Evolutionary conservation across 2,113 vertebrate genomes (phyloP).

Genomic region (Onychorhynchus coronatus): DNA sequence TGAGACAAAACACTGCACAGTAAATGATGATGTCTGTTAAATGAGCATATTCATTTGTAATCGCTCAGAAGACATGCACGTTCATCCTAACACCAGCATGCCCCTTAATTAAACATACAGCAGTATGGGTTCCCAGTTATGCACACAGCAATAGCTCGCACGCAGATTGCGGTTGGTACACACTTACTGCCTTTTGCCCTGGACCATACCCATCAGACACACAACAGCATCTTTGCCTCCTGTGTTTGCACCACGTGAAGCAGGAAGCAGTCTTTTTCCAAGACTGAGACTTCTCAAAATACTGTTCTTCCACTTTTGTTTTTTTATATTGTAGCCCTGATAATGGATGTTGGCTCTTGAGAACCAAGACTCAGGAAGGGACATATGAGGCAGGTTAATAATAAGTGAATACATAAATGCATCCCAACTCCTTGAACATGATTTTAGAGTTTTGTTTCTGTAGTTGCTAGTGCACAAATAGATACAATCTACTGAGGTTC

Average conservation of each 20-base stretch:
- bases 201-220: background rate
- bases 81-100: background rate
- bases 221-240: background rate
- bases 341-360: background rate
- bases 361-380: background rate
- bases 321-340: background rate
- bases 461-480: background rate
- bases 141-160: background rate
- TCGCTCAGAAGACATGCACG: background rate
- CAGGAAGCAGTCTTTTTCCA: background rate
- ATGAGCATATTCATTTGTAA: background rate
- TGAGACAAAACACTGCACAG: background rate
- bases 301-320: background rate
- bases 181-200: background rate
- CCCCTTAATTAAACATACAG: background rate
- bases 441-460: background rate
- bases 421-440: background rate
- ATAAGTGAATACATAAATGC: background rate
- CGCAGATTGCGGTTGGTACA: background rate
- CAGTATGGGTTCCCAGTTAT: background rate
- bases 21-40: background rate
- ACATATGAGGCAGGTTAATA: background rate
- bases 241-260: fast-evolving
- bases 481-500: background rate
- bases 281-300: background rate